A percentile compares a stretch with the other conserved stretches of the same genome.
These are phyloP conservation scores for Elmis aenea DNA, from an alignment of 2,888 invertebrate genomes.

Conservation along the genomic window DNA sequence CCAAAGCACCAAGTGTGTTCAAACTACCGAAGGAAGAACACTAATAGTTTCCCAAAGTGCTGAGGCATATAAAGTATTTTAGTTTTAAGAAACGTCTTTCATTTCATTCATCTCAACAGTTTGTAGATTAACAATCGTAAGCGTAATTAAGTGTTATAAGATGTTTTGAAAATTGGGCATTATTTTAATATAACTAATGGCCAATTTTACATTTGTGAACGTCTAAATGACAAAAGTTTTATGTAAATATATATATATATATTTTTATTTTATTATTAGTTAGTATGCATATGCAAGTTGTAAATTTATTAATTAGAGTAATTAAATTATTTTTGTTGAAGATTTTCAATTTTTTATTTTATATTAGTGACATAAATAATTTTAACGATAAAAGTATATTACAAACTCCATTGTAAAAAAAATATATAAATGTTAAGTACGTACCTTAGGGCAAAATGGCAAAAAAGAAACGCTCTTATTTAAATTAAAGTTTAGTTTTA, in stretches of 20 bases:
- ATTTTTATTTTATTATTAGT: constrained; percentile 11
- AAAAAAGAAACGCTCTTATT: no score
- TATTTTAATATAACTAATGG: constrained; percentile 6
- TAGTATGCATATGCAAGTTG: constrained; percentile 3
- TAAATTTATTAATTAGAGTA: constrained; percentile 7
- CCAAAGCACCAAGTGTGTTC: constrained; percentile 48
- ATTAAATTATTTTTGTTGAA: constrained; percentile 15
- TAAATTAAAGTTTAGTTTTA: no score
- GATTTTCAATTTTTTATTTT: constrained; percentile 16
- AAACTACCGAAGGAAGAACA: constrained; percentile 26
- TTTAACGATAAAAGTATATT: background rate
- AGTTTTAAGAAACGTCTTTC: constrained; percentile 15
- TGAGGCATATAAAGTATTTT: constrained; percentile 20
- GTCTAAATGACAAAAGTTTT: constrained; percentile 7
- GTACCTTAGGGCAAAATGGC: no score
- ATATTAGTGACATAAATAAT: background rate
- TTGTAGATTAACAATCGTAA: background rate
- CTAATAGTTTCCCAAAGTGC: constrained; percentile 22
- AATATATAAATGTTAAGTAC: no score
- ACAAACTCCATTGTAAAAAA: no score
- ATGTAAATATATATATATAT: constrained; percentile 13
- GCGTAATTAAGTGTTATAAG: background rate
- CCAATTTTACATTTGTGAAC: constrained; percentile 11
- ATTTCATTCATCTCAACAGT: constrained; percentile 8
- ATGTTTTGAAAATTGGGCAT: constrained; percentile 6